These are phyloP conservation scores for Coryphaenoides rupestris DNA, from an alignment of 2,113 vertebrate genomes.

Conservation along the genomic window DNA sequence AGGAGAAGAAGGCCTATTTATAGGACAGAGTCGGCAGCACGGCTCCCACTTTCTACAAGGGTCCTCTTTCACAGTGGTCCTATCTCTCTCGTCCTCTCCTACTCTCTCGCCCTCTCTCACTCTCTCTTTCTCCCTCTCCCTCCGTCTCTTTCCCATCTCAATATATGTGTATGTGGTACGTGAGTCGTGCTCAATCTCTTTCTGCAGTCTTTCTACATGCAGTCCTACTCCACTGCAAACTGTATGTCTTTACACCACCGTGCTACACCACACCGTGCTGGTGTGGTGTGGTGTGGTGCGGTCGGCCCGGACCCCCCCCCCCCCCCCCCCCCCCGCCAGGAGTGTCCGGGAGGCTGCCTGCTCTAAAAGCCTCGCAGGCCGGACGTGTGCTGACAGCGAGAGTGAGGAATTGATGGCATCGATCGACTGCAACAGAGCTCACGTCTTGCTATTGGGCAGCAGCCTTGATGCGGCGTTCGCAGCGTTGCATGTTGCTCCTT, in stretches of 20 bases:
- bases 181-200: too few species aligned
- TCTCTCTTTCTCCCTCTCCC: slow-evolving; percentile 13
- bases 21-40: slow-evolving; percentile 49
- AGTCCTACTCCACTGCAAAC: too few species aligned
- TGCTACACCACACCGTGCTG: too few species aligned
- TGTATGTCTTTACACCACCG: too few species aligned
- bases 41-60: slow-evolving; percentile 45
- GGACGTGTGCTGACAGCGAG: slow-evolving; percentile 13
- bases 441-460: neutral
- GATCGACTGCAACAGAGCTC: slow-evolving; percentile 19
- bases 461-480: too few species aligned
- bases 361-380: slow-evolving; percentile 21
- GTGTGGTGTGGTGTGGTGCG: too few species aligned
- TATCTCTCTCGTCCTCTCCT: slow-evolving; percentile 38
- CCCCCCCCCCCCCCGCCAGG: too few species aligned
- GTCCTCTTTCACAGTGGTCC: slow-evolving; percentile 47
- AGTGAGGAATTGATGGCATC: slow-evolving; percentile 28
- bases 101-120: slow-evolving; percentile 24
- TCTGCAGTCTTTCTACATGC: too few species aligned
- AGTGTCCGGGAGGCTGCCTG: slow-evolving; percentile 6
- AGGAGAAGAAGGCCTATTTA: slow-evolving; percentile 64
- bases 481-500: too few species aligned
- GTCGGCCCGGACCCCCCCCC: too few species aligned
- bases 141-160: too few species aligned
- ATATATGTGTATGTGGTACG: too few species aligned